Conservation (phyloP, 2,888 invertebrate species). For the Pristionchus fissidentatus region DNA sequence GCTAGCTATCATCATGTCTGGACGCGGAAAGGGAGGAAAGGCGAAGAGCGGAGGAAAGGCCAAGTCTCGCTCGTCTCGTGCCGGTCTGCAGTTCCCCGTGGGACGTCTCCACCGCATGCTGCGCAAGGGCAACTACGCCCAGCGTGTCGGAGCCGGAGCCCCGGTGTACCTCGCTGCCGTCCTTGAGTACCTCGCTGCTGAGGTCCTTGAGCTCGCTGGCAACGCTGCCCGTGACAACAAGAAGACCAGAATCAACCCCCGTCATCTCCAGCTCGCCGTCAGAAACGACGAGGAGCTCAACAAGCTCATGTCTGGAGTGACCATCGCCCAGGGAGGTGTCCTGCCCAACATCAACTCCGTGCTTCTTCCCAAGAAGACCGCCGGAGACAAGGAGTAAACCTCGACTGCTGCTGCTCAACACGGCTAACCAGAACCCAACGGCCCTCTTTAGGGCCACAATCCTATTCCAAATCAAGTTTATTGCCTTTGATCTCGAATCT, state of each 20-base stretch:
- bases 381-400: slow-evolving; percentile 59
- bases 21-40: slow-evolving; percentile 86
- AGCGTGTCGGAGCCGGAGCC: slow-evolving; percentile 71
- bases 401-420: too few relatives aligned
- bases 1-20: slow-evolving; percentile 84
- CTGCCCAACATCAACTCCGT: slow-evolving; percentile 77
- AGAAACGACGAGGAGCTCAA: slow-evolving; percentile 69
- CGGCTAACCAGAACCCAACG: too few relatives aligned
- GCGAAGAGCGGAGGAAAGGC: slow-evolving; percentile 75
- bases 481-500: too few relatives aligned
- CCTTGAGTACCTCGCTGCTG: slow-evolving; percentile 71
- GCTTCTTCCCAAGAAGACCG: slow-evolving; percentile 74
- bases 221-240: slow-evolving; percentile 78
- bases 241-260: slow-evolving; percentile 77
- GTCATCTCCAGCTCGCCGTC: slow-evolving; percentile 66
- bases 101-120: slow-evolving; percentile 74
- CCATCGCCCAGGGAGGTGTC: slow-evolving; percentile 89
- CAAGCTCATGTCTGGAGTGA: slow-evolving; percentile 80
- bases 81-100: slow-evolving; percentile 75
- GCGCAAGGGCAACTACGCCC: slow-evolving; percentile 71
- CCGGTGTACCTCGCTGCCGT: slow-evolving; percentile 71
- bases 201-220: slow-evolving; percentile 76
- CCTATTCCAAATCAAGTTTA: too few relatives aligned
- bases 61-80: slow-evolving; percentile 72
- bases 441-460: too few relatives aligned